Evolutionary conservation across 2,888 invertebrate genomes (phyloP), one percentile per base, ranked within the genome.

Genomic region (Cryptocephalus primarius): DNA sequence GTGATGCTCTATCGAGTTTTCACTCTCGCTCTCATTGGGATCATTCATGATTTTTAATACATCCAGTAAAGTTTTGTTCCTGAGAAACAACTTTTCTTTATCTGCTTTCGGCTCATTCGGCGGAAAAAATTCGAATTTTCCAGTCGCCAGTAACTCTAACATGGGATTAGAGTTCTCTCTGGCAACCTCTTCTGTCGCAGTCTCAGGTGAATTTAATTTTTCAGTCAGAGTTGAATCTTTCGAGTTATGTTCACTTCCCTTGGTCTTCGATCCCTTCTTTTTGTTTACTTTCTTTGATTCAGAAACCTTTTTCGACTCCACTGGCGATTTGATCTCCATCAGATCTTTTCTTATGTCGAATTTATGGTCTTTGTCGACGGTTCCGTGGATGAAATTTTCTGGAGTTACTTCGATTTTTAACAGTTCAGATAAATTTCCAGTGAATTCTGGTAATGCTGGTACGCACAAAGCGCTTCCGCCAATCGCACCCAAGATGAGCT

Each of bases 401-500:
- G 40, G 32, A 32, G 50, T 48, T 32, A 55, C 22, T 50, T 67
- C 60, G 14, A 55, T 48, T 32, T 59, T 58, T 60, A 65, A 62
- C 43, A 70, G 51, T 53, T 69, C 61, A 33, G 53, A 48, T 8
- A 56, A 49, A 14, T 55, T 53, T 48, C 63, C 62, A 49, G 66
- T 54, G 14, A 58, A 53, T n/a, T 43, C 51, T 0, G 75, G 73
- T 50, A 77, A 68, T 57, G 72, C 71, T 0, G 75, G 57, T 9
- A 80, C 67, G 9, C 69, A 69, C 64, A 79, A 71, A 13, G 71
- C 69, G 9, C 62, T 58, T 1, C 77, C 77, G 39, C 77, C 78
- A 44, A 82, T 74, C n/a, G 70, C 65, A 3, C 73, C 68, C 33
- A 86, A 64, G 40, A 85, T 72, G 43, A 72, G 66, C 57, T 71